These are phyloP conservation scores for Melinaea marsaeus DNA, from an alignment of 2,888 invertebrate species.

Conservation along the genomic window DNA sequence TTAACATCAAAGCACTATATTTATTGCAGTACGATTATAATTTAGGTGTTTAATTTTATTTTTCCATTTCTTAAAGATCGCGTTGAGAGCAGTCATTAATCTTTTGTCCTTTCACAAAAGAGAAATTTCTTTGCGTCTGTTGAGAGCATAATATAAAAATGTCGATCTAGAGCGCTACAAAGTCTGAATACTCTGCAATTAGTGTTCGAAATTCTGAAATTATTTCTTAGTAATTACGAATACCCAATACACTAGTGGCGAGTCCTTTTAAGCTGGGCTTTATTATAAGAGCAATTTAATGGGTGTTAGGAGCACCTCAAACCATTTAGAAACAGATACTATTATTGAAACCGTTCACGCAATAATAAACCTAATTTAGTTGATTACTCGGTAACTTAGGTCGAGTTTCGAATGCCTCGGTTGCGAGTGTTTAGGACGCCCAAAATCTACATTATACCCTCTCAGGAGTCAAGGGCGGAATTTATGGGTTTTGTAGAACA, in stretches of 20 bases:
- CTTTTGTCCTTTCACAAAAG: constrained; percentile 24
- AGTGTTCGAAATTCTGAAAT: constrained; percentile 22
- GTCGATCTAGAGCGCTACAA: not conserved
- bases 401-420: constrained; percentile 11
- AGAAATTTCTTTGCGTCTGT: constrained; percentile 13
- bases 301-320: constrained; percentile 14
- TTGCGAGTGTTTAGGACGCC: constrained; percentile 10
- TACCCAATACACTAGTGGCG: constrained; percentile 24
- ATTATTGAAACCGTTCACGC: constrained; percentile 16
- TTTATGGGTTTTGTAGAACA: constrained; percentile 36
- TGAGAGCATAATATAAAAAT: not conserved
- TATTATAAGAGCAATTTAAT: constrained; percentile 26
- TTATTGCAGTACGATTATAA: not conserved
- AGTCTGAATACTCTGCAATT: constrained; percentile 24
- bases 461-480: constrained; percentile 29
- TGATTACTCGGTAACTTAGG: constrained; percentile 11
- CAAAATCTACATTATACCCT: constrained; percentile 28
- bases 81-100: constrained; percentile 17
- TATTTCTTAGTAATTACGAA: constrained; percentile 26
- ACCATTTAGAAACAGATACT: constrained; percentile 13
- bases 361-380: constrained; percentile 13
- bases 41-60: constrained; percentile 8
- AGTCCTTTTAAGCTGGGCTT: constrained; percentile 24
- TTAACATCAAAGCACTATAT: too few relatives aligned
- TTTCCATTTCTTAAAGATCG: constrained; percentile 14